These are phyloP conservation scores for Drosophila navojoa DNA, from an alignment of 1,140 invertebrate species.

Conservation along the genomic window DNA sequence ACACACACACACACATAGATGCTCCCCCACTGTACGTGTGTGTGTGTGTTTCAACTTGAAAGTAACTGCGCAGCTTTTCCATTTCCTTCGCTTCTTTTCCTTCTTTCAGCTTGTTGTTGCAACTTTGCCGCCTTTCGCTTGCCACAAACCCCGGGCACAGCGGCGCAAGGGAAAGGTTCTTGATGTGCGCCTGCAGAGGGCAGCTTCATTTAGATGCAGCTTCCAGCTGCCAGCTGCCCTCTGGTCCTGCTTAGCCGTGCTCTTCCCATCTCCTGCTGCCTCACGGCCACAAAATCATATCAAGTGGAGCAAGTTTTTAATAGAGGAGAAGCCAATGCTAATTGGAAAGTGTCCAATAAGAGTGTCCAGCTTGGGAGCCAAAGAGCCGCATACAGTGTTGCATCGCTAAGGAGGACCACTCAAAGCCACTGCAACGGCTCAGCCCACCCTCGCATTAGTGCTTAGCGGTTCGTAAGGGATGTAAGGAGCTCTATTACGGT, in stretches of 20 bases:
- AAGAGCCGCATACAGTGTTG: no score
- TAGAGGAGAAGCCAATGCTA: no score
- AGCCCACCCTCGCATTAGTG: no score
- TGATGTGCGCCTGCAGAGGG: constrained; percentile 16
- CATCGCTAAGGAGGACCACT: no score
- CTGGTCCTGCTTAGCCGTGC: not conserved
- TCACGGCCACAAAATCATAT: no score
- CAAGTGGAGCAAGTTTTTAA: no score
- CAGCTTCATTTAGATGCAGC: not conserved
- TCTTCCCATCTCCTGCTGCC: no score
- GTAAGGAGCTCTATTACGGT: no score
- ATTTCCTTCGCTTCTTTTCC: constrained; percentile 25
- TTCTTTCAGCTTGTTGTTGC: constrained; percentile 15
- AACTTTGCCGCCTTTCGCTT: constrained; percentile 55
- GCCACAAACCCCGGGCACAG: constrained; percentile 29
- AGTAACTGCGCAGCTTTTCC: constrained; percentile 53
- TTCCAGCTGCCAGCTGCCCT: not conserved
- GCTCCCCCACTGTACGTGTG: not conserved
- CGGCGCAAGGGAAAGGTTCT: not conserved
- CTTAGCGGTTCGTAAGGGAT: no score
- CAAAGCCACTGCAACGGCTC: no score
- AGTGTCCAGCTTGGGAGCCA: no score
- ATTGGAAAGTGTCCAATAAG: no score
- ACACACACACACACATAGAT: constrained; percentile 12
- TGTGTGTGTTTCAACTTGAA: constrained; percentile 53